Evolutionary conservation across 1,140 invertebrate genomes (phyloP).

Genomic region (Temnothorax nylanderi): DNA sequence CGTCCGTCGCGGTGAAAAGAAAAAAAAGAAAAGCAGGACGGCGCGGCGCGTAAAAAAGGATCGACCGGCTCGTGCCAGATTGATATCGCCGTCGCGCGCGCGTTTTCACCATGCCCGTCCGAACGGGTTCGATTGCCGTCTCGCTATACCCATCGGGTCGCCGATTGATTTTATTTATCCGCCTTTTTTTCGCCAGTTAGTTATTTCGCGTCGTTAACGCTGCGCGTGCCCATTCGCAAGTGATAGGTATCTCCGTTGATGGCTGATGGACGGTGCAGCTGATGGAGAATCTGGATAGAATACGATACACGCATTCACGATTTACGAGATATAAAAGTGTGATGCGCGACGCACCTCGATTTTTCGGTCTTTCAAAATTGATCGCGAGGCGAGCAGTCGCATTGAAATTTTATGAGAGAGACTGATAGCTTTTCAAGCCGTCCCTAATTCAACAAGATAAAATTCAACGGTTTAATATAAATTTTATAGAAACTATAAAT

Average conservation of each 20-base stretch:
- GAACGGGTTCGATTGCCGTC: slow-evolving; percentile 1
- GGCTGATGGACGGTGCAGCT: background rate
- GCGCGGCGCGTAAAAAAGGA: background rate
- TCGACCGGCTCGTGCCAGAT: background rate
- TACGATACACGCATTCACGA: background rate
- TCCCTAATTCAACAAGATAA: background rate
- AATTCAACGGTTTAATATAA: background rate
- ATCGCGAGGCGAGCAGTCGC: background rate
- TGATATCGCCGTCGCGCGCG: slow-evolving; percentile 12
- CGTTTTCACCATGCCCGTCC: background rate
- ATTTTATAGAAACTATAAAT: background rate
- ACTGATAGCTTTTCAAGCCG: background rate
- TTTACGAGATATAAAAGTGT: background rate
- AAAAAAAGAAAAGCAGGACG: background rate
- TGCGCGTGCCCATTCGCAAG: background rate
- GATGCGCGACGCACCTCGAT: background rate
- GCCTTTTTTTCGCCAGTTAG: slow-evolving; percentile 27
- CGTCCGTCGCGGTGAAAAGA: slow-evolving; percentile 4
- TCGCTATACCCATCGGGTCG: slow-evolving; percentile 2
- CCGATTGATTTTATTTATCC: slow-evolving; percentile 28
- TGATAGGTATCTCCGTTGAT: slow-evolving; percentile 17
- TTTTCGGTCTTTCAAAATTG: background rate
- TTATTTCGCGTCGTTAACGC: slow-evolving; percentile 48
- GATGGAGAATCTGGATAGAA: background rate
- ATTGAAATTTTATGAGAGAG: background rate